These are phyloP conservation scores for Abrostola tripartita DNA, from an alignment of 2,888 invertebrate genomes.

Conservation along the genomic window DNA sequence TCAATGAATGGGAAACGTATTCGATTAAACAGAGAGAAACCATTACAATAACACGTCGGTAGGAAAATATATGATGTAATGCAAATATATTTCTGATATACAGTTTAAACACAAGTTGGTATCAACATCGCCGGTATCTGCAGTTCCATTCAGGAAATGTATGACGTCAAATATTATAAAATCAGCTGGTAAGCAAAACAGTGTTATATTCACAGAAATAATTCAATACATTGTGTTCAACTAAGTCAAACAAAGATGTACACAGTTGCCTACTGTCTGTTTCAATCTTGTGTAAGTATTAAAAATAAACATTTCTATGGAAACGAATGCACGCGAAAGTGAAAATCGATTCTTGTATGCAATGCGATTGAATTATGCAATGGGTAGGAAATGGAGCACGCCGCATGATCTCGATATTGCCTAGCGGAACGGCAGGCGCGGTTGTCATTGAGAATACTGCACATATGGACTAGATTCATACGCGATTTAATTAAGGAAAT, in stretches of 20 bases:
- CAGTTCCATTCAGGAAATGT: slow-evolving; percentile 17
- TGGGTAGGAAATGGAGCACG: slow-evolving; percentile 76
- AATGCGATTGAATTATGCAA: slow-evolving; percentile 77
- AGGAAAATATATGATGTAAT: background rate
- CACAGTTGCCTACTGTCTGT: slow-evolving; percentile 36
- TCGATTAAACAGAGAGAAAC: slow-evolving; percentile 10
- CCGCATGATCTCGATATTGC: slow-evolving; percentile 71
- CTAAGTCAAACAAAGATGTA: slow-evolving; percentile 23
- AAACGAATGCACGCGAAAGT: slow-evolving; percentile 74
- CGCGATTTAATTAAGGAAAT: slow-evolving; percentile 2
- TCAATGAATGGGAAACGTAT: slow-evolving; percentile 30
- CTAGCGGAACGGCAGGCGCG: slow-evolving; percentile 73
- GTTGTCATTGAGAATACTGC: slow-evolving; percentile 64
- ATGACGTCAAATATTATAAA: slow-evolving; percentile 23
- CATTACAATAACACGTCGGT: background rate
- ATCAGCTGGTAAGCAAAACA: slow-evolving; percentile 29
- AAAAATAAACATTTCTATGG: slow-evolving; percentile 54
- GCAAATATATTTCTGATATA: background rate
- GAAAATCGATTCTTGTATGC: slow-evolving; percentile 78
- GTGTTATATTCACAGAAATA: slow-evolving; percentile 21
- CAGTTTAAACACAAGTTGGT: background rate
- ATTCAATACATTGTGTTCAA: slow-evolving; percentile 31
- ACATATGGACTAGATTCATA: slow-evolving; percentile 21
- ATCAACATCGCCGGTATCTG: background rate
- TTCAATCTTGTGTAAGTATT: slow-evolving; percentile 37